Base-by-base conservation (phyloP, 2,888 invertebrate species). In the Cheilosia scutellata region DNA sequence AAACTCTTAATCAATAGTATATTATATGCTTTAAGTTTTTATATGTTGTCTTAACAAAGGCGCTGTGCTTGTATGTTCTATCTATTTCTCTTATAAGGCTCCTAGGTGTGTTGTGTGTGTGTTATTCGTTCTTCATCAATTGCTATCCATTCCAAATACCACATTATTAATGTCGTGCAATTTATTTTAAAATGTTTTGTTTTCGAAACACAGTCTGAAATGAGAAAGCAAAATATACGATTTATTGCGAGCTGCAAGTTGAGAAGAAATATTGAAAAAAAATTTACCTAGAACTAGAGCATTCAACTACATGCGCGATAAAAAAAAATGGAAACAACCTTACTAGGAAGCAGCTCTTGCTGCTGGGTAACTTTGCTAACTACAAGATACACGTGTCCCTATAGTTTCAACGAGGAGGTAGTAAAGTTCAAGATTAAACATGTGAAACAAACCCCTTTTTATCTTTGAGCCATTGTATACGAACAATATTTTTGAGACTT, bases 201-300 rank as follows among this genome's bases (percentile, higher is more conserved):
- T 65, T 80, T 63, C 47, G 42, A 75, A 71, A 76, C 72, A 68
- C 84, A 84, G 84, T 84, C 84, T 84, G 65, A 74, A 84, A 55
- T 16, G 44, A 29, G 27, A n/a, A 82, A 63, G 20, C 27, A 58
- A 65, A 33, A 6, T 27, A 60, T 1, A 27, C 11, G 2, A 27
- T 9, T 51, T n/a, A 51, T 11, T 51, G 13, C 25, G 9, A 4
- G 20, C 11, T 25, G n/a, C 6, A 6, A 6, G 16, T n/a, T 16
- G 2, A 6, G n/a, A 5, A 16, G 2, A 20, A 6, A 44, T 5
- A 1, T 13, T 5, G 13, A n/a, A 42, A 42, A n/a, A 40, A 11
- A 33, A 33, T 1, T 9, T 20, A n/a, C 29, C 5, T 7, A 7
- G 11, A 3, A 37, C 33, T 33, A 9, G 33, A 33, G 9, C 9